Conservation (phyloP, 2,797 vertebrate genomes). For the Neostethus bicornis region DNA sequence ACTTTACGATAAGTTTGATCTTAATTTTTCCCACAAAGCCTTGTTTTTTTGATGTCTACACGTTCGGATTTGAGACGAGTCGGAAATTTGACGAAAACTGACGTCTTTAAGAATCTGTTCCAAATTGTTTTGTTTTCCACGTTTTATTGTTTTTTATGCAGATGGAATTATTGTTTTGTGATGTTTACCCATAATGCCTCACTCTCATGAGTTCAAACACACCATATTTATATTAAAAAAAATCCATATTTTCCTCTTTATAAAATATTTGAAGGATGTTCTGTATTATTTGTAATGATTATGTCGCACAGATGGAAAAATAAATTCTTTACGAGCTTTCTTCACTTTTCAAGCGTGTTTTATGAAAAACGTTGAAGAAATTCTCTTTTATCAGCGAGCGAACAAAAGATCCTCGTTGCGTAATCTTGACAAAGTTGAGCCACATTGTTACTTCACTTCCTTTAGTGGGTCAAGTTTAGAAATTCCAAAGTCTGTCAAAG, state of each 20-base stretch:
- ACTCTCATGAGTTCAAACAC: conserved; percentile 36
- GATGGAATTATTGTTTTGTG: conserved; percentile 40
- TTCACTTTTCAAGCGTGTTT: neutral
- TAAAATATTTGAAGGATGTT: conserved; percentile 51
- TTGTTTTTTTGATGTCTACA: conserved; percentile 28
- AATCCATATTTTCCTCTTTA: conserved; percentile 41
- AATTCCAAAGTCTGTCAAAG: conserved; percentile 3
- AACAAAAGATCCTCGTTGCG: conserved; percentile 11
- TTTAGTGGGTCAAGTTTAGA: neutral
- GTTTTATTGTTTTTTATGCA: conserved; percentile 36
- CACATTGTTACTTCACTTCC: conserved; percentile 10
- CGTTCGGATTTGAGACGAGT: conserved; percentile 19
- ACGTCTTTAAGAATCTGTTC: conserved; percentile 6
- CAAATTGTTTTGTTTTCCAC: conserved; percentile 38
- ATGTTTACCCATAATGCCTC: conserved; percentile 63
- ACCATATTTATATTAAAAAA: conserved; percentile 43
- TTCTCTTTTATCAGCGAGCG: neutral
- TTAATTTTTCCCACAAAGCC: conserved; percentile 30
- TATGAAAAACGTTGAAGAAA: neutral
- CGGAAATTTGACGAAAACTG: conserved; percentile 5
- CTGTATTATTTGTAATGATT: conserved; percentile 68
- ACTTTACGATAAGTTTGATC: conserved; percentile 16
- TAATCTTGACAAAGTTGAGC: conserved; percentile 5
- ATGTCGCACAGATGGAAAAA: conserved; percentile 49
- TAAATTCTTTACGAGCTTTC: conserved; percentile 35